These are phyloP conservation scores for Leptinotarsa tumamoca DNA, from an alignment of 2,888 invertebrate genomes.

Conservation along the genomic window DNA sequence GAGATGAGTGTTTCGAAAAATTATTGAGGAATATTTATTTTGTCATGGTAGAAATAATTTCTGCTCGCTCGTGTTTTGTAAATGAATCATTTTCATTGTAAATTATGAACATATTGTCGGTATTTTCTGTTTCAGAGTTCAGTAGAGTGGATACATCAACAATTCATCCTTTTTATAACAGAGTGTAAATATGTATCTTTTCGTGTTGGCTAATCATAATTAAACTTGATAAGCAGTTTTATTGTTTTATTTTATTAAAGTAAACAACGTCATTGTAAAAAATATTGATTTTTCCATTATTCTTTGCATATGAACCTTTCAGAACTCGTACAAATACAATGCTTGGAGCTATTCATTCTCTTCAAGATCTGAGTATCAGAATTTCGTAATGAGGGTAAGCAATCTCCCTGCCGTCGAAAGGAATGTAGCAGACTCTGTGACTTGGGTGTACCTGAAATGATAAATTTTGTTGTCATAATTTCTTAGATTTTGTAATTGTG, in stretches of 20 bases:
- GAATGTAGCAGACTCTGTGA: constrained; percentile 47
- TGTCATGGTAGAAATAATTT: too few relatives aligned
- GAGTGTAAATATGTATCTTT: constrained; percentile 1
- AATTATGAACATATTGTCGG: too few relatives aligned
- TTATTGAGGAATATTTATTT: too few relatives aligned
- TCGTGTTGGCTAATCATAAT: constrained; percentile 9
- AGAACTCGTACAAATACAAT: neutral
- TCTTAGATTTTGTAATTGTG: too few relatives aligned
- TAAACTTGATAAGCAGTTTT: neutral
- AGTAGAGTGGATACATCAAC: neutral
- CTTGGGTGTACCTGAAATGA: constrained; percentile 48
- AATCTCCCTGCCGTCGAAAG: constrained; percentile 47
- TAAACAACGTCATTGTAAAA: too few relatives aligned
- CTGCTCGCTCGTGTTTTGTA: too few relatives aligned
- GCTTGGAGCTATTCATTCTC: neutral
- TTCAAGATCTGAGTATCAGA: constrained; percentile 41
- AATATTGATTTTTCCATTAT: too few relatives aligned
- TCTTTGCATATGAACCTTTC: too few relatives aligned
- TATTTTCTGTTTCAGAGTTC: neutral
- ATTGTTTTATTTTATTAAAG: neutral
- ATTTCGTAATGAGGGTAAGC: constrained; percentile 46
- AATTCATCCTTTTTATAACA: neutral
- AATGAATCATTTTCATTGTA: too few relatives aligned
- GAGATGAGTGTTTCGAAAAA: too few relatives aligned
- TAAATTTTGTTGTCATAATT: neutral